phyloP scores from a whole-genome alignment of 2,797 vertebrate genomes.

The Carduelis carduelis region DNA sequence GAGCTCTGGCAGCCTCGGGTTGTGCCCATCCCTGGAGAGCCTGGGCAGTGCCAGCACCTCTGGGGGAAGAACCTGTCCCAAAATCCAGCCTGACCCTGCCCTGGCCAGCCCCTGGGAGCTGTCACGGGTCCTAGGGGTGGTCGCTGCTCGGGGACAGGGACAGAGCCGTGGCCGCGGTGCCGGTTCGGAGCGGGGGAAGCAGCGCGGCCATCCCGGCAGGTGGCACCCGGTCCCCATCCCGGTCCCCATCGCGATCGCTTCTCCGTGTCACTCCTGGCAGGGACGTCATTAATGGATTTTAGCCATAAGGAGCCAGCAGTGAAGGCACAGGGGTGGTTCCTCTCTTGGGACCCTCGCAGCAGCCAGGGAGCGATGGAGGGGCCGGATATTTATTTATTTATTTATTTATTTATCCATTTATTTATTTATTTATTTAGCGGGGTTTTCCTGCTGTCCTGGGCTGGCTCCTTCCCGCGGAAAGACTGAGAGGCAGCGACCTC shows the following conservation, averaged over 20 bases:
- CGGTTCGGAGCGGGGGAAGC: background rate
- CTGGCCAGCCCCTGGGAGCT: background rate
- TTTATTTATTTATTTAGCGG: fast-evolving
- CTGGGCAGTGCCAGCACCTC: background rate
- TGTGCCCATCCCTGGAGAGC: background rate
- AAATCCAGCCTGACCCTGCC: fast-evolving
- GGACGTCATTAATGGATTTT: too few species aligned
- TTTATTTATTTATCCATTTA: too few species aligned
- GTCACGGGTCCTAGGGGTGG: background rate
- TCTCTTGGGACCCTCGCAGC: background rate
- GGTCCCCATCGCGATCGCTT: background rate
- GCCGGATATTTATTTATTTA: background rate
- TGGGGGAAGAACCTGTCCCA: background rate
- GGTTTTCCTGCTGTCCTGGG: background rate
- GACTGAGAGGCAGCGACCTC: background rate
- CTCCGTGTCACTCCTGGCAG: background rate
- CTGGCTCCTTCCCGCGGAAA: background rate
- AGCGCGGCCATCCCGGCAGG: background rate
- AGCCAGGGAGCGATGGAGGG: background rate
- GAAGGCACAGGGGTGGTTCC: background rate
- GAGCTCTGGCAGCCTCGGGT: background rate
- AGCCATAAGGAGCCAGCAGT: background rate
- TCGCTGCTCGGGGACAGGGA: background rate
- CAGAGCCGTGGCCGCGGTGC: background rate
- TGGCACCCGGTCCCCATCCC: background rate